A percentile compares a stretch with the other conserved stretches of the same genome.
Evolutionary conservation across 2,888 invertebrate species (phyloP).

Genomic region (Sinodicranocentrus sp.): DNA sequence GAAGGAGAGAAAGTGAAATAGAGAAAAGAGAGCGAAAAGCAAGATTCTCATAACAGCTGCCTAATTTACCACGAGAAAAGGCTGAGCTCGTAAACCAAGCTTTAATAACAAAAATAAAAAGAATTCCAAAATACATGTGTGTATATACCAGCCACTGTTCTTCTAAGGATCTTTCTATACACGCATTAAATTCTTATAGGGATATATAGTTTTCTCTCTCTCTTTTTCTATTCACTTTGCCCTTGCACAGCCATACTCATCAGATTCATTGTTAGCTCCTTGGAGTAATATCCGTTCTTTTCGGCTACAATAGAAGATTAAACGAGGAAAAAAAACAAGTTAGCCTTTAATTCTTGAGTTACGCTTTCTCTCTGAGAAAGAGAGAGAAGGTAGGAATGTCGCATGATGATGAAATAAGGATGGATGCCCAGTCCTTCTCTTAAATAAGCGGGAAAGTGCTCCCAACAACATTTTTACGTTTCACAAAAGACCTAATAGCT

Average conservation of each 20-base stretch:
- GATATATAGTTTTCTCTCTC: neutral
- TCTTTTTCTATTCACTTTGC: neutral
- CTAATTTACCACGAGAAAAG: constrained; percentile 66
- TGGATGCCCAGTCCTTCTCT: neutral
- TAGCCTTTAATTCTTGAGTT: constrained; percentile 50
- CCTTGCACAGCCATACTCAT: constrained; percentile 4
- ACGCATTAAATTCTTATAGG: too few species aligned
- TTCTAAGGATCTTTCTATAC: too few species aligned
- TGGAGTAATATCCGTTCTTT: constrained; percentile 40
- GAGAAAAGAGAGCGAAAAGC: constrained; percentile 27
- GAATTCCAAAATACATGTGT: constrained; percentile 52
- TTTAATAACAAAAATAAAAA: constrained; percentile 67
- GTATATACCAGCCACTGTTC: too few species aligned
- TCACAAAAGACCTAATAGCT: constrained; percentile 48
- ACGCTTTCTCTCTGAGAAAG: neutral
- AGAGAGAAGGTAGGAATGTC: constrained; percentile 43
- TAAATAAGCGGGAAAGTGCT: neutral
- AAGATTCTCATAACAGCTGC: constrained; percentile 58
- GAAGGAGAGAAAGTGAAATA: constrained; percentile 26
- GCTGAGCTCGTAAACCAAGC: constrained; percentile 58
- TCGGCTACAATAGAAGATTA: constrained; percentile 37
- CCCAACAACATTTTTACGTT: constrained; percentile 30
- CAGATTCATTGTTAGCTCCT: constrained; percentile 34
- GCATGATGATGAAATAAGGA: constrained; percentile 55
- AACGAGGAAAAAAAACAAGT: constrained; percentile 32